Base-by-base conservation (phyloP, 2,888 invertebrate genomes). In the Polydrusus cervinus region DNA sequence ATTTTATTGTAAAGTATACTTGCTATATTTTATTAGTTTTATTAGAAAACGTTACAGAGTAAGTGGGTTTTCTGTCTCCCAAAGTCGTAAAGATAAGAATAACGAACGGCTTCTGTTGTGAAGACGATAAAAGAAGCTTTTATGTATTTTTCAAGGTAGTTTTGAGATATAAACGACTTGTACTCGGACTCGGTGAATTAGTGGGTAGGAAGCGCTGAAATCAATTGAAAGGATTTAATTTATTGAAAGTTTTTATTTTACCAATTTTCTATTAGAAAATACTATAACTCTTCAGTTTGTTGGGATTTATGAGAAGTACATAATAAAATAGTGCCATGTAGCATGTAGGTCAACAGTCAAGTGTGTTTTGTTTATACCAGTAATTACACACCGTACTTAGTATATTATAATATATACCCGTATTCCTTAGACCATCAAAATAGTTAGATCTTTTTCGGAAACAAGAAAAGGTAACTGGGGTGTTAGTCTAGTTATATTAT, bases 1-100 rank as follows among this genome's bases (percentile, higher is more conserved):
- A 40, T 70, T 55, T 57, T 70, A 70, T 61, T 70, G 47, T 16
- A 61, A 25, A 25, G 25, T 25, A 25, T 25, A n/a, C n/a, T n/a
- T n/a, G n/a, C n/a, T n/a, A 10, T 20, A 70, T 62, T 62, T 70
- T 53, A 62, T 70, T 70, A 25, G 47, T 68, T 69, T 69, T 69
- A 69, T 62, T 62, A 62, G 51, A 20, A 70, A 70, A 30, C 61
- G 57, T 16, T 38, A 70, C 25, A 73, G 67, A 61, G 51, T 69
- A n/a, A 74, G 61, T 74, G 64, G 62, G 49, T 74, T 74, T 68
- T 69, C 69, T 47, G 68, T 64, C 74, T 18, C 38, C 25, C 53
- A 45, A n/a, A 30, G 67, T 74, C 69, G 69, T 74, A 74, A 74
- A 74, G 74, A 74, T 74, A 74, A 74, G 74, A 74, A 74, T 74